Base-by-base conservation (phyloP, 1,140 invertebrate species). In the Aphis gossypii region DNA sequence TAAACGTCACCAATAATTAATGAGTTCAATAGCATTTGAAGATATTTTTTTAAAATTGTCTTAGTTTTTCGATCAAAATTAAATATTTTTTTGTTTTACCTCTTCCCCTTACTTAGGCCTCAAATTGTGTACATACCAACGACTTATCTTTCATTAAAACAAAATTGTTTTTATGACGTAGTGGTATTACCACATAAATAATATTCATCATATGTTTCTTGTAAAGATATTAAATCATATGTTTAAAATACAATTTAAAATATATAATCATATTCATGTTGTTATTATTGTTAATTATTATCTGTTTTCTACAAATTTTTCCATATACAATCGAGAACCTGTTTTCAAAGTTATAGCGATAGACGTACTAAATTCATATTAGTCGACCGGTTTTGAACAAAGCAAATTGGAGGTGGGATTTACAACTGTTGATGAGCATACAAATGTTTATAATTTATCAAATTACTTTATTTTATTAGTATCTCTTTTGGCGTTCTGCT, bases 371-470 rank as follows among this genome's bases (percentile, higher is more conserved):
- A 68, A 56, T 60, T 90, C 25, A 90, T 60, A 68, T 68, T 44
- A 44, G 54, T 90, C 5, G 89, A 90, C 89, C 89, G 89, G 89
- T 90, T 90, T 90, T 44, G 56, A 25, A 44, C 54, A 38, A 44
- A 44, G 88, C 54, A 25, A 30, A 60, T 41, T 60, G 88, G 88
- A 41, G 88, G 51, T 60, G 54, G 88, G 38, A 89, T 51, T 89
- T 38, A 21, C n/a, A 56, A 90, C 38, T 68, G 30, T 56, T 90
- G 88, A 90, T 89, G 87, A 89, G 48, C n/a, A 51, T 35, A 41
- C 4, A 8, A 3, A 84, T 41, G 8, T 35, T 30, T 21, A 88
- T 48, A 35, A 88, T 88, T 88, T 48, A 51, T 88, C 48, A 88
- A 48, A 46, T 88, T 48, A 44, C 30, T 1, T 48, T 48, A 48